Evolutionary conservation across 2,113 vertebrate species (phyloP), one percentile per base, ranked within the genome.

Genomic region (Nansenia antarctica): DNA sequence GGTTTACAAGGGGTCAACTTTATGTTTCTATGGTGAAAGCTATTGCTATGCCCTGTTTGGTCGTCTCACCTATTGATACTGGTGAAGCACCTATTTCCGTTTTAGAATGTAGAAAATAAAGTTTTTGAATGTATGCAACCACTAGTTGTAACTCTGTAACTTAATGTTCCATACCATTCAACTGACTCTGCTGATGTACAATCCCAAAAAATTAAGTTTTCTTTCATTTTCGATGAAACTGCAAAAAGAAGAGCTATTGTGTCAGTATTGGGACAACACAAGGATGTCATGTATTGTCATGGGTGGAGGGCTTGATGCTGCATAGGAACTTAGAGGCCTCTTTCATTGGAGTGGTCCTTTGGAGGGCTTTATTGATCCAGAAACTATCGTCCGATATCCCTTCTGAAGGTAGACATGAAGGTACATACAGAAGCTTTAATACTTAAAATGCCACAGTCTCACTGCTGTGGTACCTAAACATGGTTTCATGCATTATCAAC

Each of bases 161-260:
- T 37, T 35, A 35, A 29, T 59, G 12, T 29, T 8, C 29, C 30
- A 55, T 73, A 59, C 70, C 61, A 45, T 66, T 71, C 53, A 69
- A 77, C 71, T 69, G 59, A 73, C 70, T 69, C 78, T 84, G 86
- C 80, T 80, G 83, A 81, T 78, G 85, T 85, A 87, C 86, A 85
- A 88, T 85, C 82, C 74, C 32, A 77, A 78, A 72, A 39, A 68
- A 74, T 67, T 60, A 76, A 47, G n/a, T 9, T 12, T 60, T 29
- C 6, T 45, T 58, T 59, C 9, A 6, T 24, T 82, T 81, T 74
- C 54, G n/a, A 72, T 61, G n/a, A n/a, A n/a, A n/a, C n/a, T 77
- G 66, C 72, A 49, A 58, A 70, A 63, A 82, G 3, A n/a, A 5
- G 32, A 60, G 35, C 66, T 62, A 70, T 75, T 76, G 59, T 74